These are phyloP conservation scores for Ceyx cyanopectus DNA, from an alignment of 2,113 vertebrate genomes.

Conservation along the genomic window DNA sequence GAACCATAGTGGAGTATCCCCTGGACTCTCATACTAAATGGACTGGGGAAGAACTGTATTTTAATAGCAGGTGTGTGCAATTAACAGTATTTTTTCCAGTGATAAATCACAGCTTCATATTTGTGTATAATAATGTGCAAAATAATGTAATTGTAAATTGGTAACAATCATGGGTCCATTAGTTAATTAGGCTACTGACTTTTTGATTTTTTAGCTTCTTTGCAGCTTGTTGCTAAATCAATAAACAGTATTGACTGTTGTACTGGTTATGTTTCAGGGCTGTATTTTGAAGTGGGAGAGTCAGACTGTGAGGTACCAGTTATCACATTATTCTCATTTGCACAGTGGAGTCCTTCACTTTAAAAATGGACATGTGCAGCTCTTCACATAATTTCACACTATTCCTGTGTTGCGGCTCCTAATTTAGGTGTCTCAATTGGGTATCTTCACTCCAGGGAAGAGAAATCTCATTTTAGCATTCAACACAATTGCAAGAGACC, in stretches of 20 bases:
- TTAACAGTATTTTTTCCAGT: neutral
- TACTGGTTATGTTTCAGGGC: neutral
- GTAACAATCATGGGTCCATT: neutral
- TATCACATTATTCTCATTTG: neutral
- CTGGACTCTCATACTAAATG: neutral
- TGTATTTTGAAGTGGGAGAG: neutral
- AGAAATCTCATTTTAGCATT: neutral
- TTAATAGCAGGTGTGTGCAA: neutral
- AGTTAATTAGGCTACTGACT: neutral
- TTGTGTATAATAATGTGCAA: neutral
- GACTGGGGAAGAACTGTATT: neutral
- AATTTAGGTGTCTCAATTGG: neutral
- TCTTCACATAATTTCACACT: neutral
- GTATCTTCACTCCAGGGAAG: neutral
- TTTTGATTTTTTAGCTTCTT: neutral
- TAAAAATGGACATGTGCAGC: neutral
- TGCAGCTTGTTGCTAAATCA: neutral
- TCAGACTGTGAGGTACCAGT: fast-evolving
- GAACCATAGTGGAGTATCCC: neutral
- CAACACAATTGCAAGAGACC: neutral
- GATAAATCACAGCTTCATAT: neutral
- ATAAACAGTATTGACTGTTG: neutral
- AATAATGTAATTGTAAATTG: neutral
- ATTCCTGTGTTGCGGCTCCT: neutral
- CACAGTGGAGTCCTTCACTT: neutral